These are phyloP conservation scores for Reticulitermes lucifugus DNA, from an alignment of 2,888 invertebrate species.

Conservation along the genomic window DNA sequence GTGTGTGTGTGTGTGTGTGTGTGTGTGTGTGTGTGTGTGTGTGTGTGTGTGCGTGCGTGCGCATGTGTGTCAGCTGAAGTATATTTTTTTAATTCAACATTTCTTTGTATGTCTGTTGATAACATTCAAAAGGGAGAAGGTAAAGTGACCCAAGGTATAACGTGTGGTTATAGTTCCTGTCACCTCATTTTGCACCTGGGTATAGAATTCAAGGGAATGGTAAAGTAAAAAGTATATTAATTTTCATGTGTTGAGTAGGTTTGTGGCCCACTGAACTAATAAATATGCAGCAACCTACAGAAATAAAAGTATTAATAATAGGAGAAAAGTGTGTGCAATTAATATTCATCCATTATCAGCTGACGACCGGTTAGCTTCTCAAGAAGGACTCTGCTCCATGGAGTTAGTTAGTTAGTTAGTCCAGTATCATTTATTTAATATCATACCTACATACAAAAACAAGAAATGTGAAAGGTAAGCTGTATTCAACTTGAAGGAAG, in stretches of 20 bases:
- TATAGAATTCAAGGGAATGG: not conserved
- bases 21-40: too few relatives aligned
- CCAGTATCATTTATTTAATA: not conserved
- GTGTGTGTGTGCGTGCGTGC: too few relatives aligned
- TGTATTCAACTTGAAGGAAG: not conserved
- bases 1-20: too few relatives aligned
- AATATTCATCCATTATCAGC: not conserved
- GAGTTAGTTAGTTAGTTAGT: too few relatives aligned
- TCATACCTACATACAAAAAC: not conserved
- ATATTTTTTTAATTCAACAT: not conserved
- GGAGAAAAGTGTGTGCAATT: not conserved
- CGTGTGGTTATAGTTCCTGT: not conserved
- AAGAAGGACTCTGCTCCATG: too few relatives aligned
- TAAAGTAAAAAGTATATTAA: not conserved
- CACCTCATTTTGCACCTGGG: constrained; percentile 12
- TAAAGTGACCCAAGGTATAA: constrained; percentile 16
- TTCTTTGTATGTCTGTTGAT: not conserved
- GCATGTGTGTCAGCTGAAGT: too few relatives aligned
- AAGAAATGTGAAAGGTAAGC: too few relatives aligned
- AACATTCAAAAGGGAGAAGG: constrained; percentile 37
- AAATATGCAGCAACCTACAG: not conserved
- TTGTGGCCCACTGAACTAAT: not conserved
- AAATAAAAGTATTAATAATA: not conserved
- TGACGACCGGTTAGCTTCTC: too few relatives aligned
- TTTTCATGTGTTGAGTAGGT: not conserved